Conservation (phyloP, 2,888 invertebrate genomes). For the Xestoiulus laeticollis region DNA sequence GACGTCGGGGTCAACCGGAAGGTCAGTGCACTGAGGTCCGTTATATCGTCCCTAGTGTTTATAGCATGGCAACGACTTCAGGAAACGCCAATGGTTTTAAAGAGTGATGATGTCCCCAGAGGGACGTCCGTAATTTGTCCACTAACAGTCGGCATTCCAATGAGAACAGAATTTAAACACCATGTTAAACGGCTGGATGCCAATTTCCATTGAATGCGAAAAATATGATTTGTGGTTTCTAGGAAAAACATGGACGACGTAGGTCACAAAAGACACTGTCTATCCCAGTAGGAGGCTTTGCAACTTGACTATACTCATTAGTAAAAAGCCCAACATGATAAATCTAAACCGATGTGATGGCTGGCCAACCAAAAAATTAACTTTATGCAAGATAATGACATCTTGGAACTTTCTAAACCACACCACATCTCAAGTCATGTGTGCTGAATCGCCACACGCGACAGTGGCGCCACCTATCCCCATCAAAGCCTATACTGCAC, state of each 20-base stretch:
- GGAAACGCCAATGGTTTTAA: neutral
- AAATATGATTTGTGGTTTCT: neutral
- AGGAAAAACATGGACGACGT: neutral
- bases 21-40: neutral
- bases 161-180: neutral
- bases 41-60: neutral
- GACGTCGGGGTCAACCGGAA: neutral
- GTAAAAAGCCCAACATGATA: too few species aligned
- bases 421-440: too few species aligned
- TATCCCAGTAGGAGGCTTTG: neutral
- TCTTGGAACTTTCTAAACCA: too few species aligned
- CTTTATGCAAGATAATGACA: too few species aligned
- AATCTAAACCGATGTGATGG: too few species aligned
- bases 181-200: neutral
- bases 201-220: slow-evolving; percentile 13
- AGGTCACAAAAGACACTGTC: neutral
- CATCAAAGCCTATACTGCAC: too few species aligned
- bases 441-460: neutral
- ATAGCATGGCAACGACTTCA: neutral
- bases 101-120: neutral
- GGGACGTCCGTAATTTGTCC: neutral
- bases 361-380: too few species aligned
- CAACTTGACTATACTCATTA: too few species aligned
- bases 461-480: neutral
- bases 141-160: neutral